Evolutionary conservation across 2,797 vertebrate genomes (phyloP).

Genomic region (Iguana delicatissima): DNA sequence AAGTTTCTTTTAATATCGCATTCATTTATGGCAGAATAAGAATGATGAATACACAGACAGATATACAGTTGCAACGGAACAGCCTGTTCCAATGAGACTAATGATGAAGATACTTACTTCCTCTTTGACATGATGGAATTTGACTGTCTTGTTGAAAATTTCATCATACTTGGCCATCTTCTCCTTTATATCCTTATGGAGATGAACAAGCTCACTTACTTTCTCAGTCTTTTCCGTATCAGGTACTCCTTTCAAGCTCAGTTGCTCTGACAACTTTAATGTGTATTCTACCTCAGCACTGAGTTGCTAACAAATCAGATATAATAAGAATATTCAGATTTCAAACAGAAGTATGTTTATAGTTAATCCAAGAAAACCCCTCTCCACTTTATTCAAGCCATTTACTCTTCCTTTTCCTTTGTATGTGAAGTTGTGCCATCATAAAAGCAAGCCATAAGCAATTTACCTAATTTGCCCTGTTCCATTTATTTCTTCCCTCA

Average conservation of each 20-base stretch:
- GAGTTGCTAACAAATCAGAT: slow-evolving; percentile 81
- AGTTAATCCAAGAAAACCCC: slow-evolving; percentile 15
- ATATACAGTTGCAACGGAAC: background rate
- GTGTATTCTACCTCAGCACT: slow-evolving; percentile 85
- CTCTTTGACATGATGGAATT: slow-evolving; percentile 85
- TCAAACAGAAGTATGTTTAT: background rate
- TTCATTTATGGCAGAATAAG: background rate
- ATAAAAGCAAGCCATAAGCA: background rate
- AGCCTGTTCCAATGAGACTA: background rate
- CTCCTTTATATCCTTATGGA: slow-evolving; percentile 83
- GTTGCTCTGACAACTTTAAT: slow-evolving; percentile 81
- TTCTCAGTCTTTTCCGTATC: slow-evolving; percentile 80
- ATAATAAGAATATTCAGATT: slow-evolving; percentile 29
- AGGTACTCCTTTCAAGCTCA: slow-evolving; percentile 78
- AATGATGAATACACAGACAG: background rate
- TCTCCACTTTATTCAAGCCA: background rate
- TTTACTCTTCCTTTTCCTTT: background rate
- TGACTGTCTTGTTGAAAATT: slow-evolving; percentile 82
- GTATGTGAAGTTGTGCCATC: background rate
- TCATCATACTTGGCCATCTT: slow-evolving; percentile 83
- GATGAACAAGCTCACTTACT: slow-evolving; percentile 82
- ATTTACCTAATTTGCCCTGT: background rate
- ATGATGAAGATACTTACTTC: slow-evolving; percentile 77
- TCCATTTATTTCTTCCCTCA: background rate
- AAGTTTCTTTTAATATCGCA: background rate